A percentile compares a stretch with the other conserved stretches of the same genome.
These are phyloP conservation scores for Carlito syrichta DNA, from an alignment of 2,113 vertebrate genomes.

Conservation along the genomic window DNA sequence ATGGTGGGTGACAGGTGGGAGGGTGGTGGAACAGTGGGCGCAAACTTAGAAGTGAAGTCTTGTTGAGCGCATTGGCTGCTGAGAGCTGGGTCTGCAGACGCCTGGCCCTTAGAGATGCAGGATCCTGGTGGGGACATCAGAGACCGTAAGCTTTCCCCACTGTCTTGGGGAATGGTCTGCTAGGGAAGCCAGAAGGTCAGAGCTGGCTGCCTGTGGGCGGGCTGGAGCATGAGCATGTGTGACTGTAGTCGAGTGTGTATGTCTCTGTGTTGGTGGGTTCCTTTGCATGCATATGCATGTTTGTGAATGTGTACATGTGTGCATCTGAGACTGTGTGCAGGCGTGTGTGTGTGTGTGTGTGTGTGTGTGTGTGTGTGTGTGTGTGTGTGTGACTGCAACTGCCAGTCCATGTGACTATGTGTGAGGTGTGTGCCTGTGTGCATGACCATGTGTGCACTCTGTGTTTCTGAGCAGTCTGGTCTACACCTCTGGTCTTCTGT, in stretches of 20 bases:
- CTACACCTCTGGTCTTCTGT: not conserved
- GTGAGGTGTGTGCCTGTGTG: not conserved
- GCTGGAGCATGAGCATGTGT: not conserved
- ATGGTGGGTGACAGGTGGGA: slow-evolving; percentile 86
- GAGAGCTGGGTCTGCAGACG: not conserved
- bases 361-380: not conserved
- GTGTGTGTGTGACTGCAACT: not conserved
- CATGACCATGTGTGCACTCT: no score
- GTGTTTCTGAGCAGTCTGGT: not conserved
- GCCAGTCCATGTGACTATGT: not conserved
- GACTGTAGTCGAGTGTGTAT: not conserved
- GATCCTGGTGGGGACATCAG: not conserved
- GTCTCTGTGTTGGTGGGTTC: not conserved
- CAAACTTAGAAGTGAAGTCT: not conserved
- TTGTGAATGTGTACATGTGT: not conserved
- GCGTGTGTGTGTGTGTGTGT: not conserved
- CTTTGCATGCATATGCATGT: not conserved
- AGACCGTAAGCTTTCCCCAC: not conserved
- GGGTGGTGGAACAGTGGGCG: not conserved
- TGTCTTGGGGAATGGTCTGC: not conserved
- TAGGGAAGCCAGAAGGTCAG: not conserved
- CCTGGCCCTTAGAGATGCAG: not conserved
- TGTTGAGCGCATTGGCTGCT: not conserved
- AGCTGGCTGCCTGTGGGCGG: not conserved
- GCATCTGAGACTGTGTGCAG: no score